phyloP scores from a whole-genome alignment of 92 coral and sea anemone species.

The Porites divaricata region DNA sequence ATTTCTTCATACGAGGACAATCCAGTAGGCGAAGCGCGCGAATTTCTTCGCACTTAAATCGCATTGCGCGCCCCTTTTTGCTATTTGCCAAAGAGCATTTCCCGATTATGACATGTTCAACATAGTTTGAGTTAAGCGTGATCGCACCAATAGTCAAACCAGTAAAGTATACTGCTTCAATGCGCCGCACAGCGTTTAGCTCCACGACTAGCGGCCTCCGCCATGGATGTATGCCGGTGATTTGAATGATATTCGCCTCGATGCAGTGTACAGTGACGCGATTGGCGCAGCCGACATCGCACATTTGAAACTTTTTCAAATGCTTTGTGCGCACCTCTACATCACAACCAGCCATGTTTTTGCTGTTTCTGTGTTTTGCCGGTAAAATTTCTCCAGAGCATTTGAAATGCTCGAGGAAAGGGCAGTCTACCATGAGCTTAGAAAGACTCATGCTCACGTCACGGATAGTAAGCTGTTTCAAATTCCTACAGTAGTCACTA shows the following conservation, averaged over 20 bases:
- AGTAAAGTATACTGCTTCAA: constrained; percentile 46
- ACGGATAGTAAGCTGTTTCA: constrained; percentile 64
- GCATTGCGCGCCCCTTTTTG: constrained; percentile 60
- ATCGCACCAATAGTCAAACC: constrained; percentile 51
- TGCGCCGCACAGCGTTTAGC: constrained; percentile 51
- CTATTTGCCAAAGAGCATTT: constrained; percentile 61
- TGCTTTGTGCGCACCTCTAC: constrained; percentile 45
- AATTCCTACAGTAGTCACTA: constrained; percentile 53
- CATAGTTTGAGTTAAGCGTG: constrained; percentile 41
- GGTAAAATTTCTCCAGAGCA: constrained; percentile 66
- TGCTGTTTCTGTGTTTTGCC: constrained; percentile 41
- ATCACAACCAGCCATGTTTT: constrained; percentile 45
- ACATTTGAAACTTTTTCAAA: constrained; percentile 67
- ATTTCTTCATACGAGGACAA: constrained; percentile 67
- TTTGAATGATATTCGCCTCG: constrained; percentile 51
- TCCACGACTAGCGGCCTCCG: constrained; percentile 54
- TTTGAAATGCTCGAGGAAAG: constrained; percentile 70
- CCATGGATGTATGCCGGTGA: constrained; percentile 60
- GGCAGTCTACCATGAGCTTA: constrained; percentile 69
- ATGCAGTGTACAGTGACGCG: constrained; percentile 54
- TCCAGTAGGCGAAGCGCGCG: constrained; percentile 66
- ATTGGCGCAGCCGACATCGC: constrained; percentile 55
- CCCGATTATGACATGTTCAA: constrained; percentile 59
- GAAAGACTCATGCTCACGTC: constrained; percentile 57
- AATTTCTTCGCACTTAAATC: constrained; percentile 65